These are phyloP conservation scores for Latheticus oryzae DNA, from an alignment of 2,888 invertebrate genomes.

Conservation along the genomic window DNA sequence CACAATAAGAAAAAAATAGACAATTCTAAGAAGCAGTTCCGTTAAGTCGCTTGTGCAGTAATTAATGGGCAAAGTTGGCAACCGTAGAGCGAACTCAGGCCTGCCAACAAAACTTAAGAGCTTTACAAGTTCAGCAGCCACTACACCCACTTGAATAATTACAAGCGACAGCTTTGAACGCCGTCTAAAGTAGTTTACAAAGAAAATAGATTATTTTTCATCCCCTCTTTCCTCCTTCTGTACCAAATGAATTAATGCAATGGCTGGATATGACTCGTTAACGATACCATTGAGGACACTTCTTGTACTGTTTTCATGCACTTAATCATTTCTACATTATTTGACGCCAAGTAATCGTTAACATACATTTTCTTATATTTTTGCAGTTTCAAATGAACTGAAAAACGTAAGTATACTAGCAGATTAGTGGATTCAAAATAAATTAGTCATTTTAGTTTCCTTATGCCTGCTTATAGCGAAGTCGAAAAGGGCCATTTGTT, in stretches of 20 bases:
- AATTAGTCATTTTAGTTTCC: too few species aligned
- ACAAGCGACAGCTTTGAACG: slow-evolving; percentile 62
- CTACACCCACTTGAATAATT: slow-evolving; percentile 63
- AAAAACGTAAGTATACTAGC: too few species aligned
- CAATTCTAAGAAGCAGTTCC: slow-evolving; percentile 40
- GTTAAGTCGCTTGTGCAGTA: slow-evolving; percentile 57
- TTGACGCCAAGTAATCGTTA: too few species aligned
- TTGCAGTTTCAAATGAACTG: too few species aligned
- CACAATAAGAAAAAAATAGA: slow-evolving; percentile 13
- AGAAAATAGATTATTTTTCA: slow-evolving; percentile 59
- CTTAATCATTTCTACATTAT: too few species aligned
- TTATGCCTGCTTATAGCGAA: too few species aligned
- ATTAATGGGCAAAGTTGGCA: slow-evolving; percentile 63
- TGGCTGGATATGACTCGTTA: slow-evolving; percentile 28
- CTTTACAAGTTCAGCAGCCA: slow-evolving; percentile 59
- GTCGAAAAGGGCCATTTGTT: too few species aligned
- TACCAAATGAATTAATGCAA: slow-evolving; percentile 49
- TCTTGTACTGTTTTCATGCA: slow-evolving; percentile 4
- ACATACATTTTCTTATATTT: too few species aligned
- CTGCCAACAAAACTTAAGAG: slow-evolving; percentile 61
- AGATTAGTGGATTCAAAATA: too few species aligned
- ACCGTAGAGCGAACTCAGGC: slow-evolving; percentile 55
- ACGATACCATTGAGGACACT: slow-evolving; percentile 10
- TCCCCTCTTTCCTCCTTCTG: slow-evolving; percentile 49
- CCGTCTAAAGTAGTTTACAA: slow-evolving; percentile 58